Evolutionary conservation across 2,113 vertebrate species (phyloP), one percentile per base, ranked within the genome.

Genomic region (Ceratotherium simum): DNA sequence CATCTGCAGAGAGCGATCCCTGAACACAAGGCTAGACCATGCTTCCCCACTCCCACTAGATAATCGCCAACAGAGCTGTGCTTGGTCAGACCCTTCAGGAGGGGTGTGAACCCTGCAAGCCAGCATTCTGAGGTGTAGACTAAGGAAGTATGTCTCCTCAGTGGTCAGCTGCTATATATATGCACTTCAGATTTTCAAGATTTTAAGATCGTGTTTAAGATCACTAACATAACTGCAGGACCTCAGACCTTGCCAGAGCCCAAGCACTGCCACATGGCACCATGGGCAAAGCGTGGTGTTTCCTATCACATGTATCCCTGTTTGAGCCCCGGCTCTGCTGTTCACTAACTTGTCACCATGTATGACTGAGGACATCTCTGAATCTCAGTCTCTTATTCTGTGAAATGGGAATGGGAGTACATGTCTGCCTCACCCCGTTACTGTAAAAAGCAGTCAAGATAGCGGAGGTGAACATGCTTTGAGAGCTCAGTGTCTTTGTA

Each of bases 351-450:
- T 62, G 14, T 86, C n/a, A 5, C 21, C 42, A 1, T 84, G 31
- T 23, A 16, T 4, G 36, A 56, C 48, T 14, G 46, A 91, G 62
- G 29, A 69, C 90, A 64, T 83, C 42, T 83, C 31, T 86, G 79
- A 65, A 82, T 18, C 42, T 83, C 25, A 48, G 76, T 91, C 72
- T 95, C 78, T 64, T 36, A 25, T 17, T 72, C 27, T 90, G 27
- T 83, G 65, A 84, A 36, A 21, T n/a, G 33, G 31, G 58, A 42
- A 33, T 90, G 79, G 48, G 42, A 60, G 10, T 69, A 25, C 56
- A 7, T 29, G 20, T 69, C 72, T 70, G 25, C 64, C 31, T 92
- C 29, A 16, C 9, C 13, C 27, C 12, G 3, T 58, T 54, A 9
- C 2, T 58, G 1, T n/a, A 16, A 48, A 56, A 58, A 90, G 21